These are phyloP conservation scores for Agonopterix alstromeriana DNA, from an alignment of 2,888 invertebrate species.

Conservation along the genomic window DNA sequence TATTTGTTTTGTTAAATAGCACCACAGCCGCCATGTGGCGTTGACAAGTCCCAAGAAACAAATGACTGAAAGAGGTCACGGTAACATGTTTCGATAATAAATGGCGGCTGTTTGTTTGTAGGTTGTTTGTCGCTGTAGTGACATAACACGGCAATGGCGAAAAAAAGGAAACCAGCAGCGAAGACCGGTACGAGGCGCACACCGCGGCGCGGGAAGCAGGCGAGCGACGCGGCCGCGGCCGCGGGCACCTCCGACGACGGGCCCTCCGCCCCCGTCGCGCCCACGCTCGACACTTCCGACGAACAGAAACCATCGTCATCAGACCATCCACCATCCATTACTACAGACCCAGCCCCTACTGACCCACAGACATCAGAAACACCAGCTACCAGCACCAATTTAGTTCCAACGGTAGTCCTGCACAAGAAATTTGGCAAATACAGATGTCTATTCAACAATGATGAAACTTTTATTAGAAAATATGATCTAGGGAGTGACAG, in stretches of 20 bases:
- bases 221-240: slow-evolving; percentile 26
- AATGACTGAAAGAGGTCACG: slow-evolving; percentile 57
- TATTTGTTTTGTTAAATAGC: too few species aligned
- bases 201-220: slow-evolving; percentile 55
- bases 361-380: slow-evolving; percentile 25
- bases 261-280: slow-evolving; percentile 20
- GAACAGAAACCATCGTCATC: slow-evolving; percentile 8
- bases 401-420: slow-evolving; percentile 47
- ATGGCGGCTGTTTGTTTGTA: slow-evolving; percentile 29
- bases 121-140: slow-evolving; percentile 39
- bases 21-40: slow-evolving; percentile 41
- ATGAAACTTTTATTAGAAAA: slow-evolving; percentile 47
- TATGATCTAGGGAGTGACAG: slow-evolving; percentile 67
- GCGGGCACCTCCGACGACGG: slow-evolving; percentile 27
- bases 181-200: slow-evolving; percentile 49
- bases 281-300: slow-evolving; percentile 14
- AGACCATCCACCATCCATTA: slow-evolving; percentile 10
- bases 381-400: slow-evolving; percentile 28
- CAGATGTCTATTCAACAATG: slow-evolving; percentile 65
- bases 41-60: slow-evolving; percentile 41
- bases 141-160: slow-evolving; percentile 48
- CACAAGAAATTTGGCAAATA: slow-evolving; percentile 78
- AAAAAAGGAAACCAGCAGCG: slow-evolving; percentile 56
- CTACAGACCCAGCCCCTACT: slow-evolving; percentile 14
- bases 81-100: slow-evolving; percentile 15